These are phyloP conservation scores for Thripadectes ignobilis DNA, from an alignment of 2,797 vertebrate genomes.

Conservation along the genomic window DNA sequence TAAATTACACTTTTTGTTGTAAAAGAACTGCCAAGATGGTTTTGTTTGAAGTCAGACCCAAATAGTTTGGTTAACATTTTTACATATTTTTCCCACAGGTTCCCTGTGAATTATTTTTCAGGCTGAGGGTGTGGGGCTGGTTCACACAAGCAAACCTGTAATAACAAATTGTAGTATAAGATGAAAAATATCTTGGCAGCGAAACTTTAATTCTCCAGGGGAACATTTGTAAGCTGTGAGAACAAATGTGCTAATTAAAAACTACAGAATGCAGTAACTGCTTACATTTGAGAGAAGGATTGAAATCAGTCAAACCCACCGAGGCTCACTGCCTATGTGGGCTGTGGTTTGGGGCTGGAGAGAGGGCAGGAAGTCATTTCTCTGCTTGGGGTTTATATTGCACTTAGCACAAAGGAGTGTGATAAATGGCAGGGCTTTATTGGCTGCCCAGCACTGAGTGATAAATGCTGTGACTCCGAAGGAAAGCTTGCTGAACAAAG, in stretches of 20 bases:
- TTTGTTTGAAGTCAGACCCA: slow-evolving; percentile 26
- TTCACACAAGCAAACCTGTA: slow-evolving; percentile 20
- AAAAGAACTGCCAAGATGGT: background rate
- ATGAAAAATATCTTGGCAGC: slow-evolving; percentile 29
- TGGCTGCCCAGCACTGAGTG: background rate
- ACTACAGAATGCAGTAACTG: background rate
- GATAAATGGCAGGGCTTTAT: background rate
- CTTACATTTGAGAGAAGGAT: background rate
- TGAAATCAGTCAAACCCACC: background rate
- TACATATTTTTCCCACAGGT: background rate
- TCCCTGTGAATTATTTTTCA: background rate
- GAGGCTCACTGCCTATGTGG: background rate
- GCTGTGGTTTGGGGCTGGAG: background rate
- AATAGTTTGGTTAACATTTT: background rate
- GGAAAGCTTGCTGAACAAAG: background rate
- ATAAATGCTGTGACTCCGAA: background rate
- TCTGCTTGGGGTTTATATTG: background rate
- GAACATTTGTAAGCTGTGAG: slow-evolving; percentile 39
- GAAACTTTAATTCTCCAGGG: background rate
- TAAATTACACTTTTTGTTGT: background rate
- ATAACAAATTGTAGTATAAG: slow-evolving; percentile 3
- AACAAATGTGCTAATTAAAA: slow-evolving; percentile 51
- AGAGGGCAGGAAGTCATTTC: background rate
- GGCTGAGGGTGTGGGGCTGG: background rate
- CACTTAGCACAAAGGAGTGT: background rate